Conservation (phyloP, 1,140 invertebrate genomes). For the Caenorhabditis inopinata region DNA sequence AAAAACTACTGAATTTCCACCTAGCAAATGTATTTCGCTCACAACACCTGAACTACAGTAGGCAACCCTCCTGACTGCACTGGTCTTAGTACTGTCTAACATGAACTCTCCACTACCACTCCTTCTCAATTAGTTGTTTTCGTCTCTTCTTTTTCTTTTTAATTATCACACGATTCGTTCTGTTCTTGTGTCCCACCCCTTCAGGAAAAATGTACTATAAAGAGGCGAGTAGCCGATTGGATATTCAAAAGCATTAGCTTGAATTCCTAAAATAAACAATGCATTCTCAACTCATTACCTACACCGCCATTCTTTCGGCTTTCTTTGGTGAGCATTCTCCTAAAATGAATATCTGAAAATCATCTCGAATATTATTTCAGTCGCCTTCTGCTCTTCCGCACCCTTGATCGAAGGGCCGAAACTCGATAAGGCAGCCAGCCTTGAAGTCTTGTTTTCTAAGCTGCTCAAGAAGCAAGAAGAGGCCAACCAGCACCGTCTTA, state of each 20-base stretch:
- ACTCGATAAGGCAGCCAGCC: conserved; percentile 11
- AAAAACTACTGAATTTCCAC: too few species aligned
- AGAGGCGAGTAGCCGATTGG: neutral
- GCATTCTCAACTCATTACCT: neutral
- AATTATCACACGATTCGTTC: neutral
- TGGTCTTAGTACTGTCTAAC: conserved; percentile 1
- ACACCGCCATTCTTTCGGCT: neutral
- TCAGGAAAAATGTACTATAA: neutral
- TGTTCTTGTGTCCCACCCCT: neutral
- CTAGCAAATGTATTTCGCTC: too few species aligned
- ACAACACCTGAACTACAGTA: too few species aligned
- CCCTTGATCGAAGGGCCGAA: conserved; percentile 8
- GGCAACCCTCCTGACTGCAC: neutral
- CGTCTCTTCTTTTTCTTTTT: neutral
- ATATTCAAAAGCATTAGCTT: conserved; percentile 23
- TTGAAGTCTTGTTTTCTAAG: conserved; percentile 3
- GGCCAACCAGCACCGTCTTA: conserved; percentile 26
- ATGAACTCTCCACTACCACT: conserved; percentile 18
- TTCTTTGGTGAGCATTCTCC: neutral
- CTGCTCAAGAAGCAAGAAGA: conserved; percentile 37
- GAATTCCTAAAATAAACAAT: conserved; percentile 15
- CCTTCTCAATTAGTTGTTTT: neutral
- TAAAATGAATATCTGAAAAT: conserved; percentile 8
- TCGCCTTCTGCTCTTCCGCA: neutral
- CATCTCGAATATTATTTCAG: neutral